Evolutionary conservation across 2,113 vertebrate genomes (phyloP).

Genomic region (Calidris pugnax): DNA sequence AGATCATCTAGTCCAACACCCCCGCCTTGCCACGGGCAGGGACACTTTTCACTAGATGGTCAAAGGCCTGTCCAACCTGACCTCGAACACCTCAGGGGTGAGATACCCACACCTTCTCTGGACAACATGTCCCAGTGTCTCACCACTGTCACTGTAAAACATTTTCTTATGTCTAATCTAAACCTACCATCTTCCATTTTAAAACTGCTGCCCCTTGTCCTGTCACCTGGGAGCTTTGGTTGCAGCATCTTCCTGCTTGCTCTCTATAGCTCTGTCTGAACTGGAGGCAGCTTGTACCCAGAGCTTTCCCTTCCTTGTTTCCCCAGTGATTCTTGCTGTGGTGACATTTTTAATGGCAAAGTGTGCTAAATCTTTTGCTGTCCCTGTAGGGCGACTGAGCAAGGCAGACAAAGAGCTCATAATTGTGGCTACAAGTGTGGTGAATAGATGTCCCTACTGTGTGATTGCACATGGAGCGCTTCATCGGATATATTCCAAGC

Average conservation of each 20-base stretch:
- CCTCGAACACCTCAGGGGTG: neutral
- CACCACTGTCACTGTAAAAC: neutral
- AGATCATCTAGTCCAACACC: neutral
- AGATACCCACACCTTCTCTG: neutral
- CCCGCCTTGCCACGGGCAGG: neutral
- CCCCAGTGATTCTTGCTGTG: neutral
- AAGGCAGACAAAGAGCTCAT: conserved; percentile 88
- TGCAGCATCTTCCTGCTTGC: neutral
- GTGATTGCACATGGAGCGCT: conserved; percentile 83
- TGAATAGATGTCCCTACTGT: conserved; percentile 85
- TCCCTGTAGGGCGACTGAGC: conserved; percentile 75
- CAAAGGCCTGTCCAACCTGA: neutral
- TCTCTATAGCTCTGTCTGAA: neutral
- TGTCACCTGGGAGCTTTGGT: neutral
- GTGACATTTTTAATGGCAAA: neutral
- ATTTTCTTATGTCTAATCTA: neutral
- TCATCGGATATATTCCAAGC: conserved; percentile 86
- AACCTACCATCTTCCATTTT: neutral
- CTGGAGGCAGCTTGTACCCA: too few species aligned
- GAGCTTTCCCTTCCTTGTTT: neutral
- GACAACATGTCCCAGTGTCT: neutral
- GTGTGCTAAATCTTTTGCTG: neutral
- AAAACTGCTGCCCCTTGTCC: neutral
- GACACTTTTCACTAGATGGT: neutral
- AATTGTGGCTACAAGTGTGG: conserved; percentile 81